Evolutionary conservation across 2,888 invertebrate genomes (phyloP).

Genomic region (Drosophila helvetica): DNA sequence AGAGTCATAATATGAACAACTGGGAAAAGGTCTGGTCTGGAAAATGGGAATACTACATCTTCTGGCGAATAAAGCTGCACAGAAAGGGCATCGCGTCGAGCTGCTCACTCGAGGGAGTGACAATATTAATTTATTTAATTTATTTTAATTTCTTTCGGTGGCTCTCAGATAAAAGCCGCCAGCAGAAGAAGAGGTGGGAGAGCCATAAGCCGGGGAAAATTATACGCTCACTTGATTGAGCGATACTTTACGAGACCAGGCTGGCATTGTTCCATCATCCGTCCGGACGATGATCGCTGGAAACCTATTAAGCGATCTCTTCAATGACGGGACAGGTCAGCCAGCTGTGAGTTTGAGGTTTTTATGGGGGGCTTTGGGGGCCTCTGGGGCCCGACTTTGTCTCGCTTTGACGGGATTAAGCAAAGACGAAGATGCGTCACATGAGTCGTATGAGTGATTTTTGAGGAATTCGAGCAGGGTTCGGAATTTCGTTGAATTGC

Average conservation of each 20-base stretch:
- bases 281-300: too few species aligned
- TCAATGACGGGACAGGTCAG: constrained; percentile 44
- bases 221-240: constrained; percentile 59
- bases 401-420: constrained; percentile 61
- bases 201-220: constrained; percentile 34
- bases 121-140: constrained; percentile 81
- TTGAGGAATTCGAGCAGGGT: constrained; percentile 29
- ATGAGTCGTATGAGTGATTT: constrained; percentile 58
- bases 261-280: constrained; percentile 43
- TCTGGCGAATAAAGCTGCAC: neutral
- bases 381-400: constrained; percentile 40
- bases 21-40: constrained; percentile 4
- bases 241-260: constrained; percentile 67
- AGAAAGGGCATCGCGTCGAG: constrained; percentile 18
- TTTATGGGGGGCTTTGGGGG: constrained; percentile 46
- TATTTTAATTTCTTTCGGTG: constrained; percentile 76
- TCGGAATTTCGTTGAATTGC: constrained; percentile 27
- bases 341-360: constrained; percentile 47
- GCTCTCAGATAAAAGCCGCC: constrained; percentile 71
- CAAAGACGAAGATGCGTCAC: constrained; percentile 28
- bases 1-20: constrained; percentile 55
- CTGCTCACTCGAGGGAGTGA: constrained; percentile 64
- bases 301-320: too few species aligned
- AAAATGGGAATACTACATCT: neutral
- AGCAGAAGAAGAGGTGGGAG: constrained; percentile 13